Evolutionary conservation across 2,797 vertebrate genomes (phyloP), one percentile per base, ranked within the genome.

Genomic region (Diplodus sargus): DNA sequence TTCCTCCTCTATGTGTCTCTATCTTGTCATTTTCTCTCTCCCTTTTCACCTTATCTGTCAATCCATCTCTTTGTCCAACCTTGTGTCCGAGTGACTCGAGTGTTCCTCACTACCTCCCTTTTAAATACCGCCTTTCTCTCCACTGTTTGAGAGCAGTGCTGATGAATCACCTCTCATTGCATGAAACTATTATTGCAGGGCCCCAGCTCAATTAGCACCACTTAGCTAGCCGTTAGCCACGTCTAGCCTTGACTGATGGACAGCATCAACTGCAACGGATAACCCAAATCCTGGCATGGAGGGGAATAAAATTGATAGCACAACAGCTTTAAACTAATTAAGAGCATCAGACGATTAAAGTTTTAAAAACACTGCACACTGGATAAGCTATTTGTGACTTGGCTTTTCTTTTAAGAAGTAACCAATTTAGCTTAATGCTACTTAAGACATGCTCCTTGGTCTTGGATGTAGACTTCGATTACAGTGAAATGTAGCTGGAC

Each of bases 181-280:
- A 30, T 61, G 47, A 56, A 79, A 82, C 71, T 76, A 54, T 85
- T 76, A 85, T 85, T 78, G 69, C 71, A n/a, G 45, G 68, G 76
- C 80, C 77, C 59, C 22, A 17, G 65, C 88, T 89, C 80, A 88
- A 88, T 90, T 90, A 87, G 76, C 68, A 68, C 82, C 87, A 90
- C 88, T 91, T 90, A 89, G 86, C 87, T 88, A 73, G 75, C 80
- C 20, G 83, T 92, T 91, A 85, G 82, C 85, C 43, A 76, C 5
- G 28, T 85, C 85, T 48, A 48, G 65, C 57, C 45, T 76, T 90
- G 78, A 88, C 76, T 62, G 82, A 90, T 89, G 76, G 87, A 78
- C 76, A 10, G 65, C 66, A 48, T 70, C 70, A 62, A 70, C 78
- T 10, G 59, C 51, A 72, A 60, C 17, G 2, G 52, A 64, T 64